phyloP scores from a whole-genome alignment of 2,888 invertebrate species.

The Amphipyra tragopoginis region DNA sequence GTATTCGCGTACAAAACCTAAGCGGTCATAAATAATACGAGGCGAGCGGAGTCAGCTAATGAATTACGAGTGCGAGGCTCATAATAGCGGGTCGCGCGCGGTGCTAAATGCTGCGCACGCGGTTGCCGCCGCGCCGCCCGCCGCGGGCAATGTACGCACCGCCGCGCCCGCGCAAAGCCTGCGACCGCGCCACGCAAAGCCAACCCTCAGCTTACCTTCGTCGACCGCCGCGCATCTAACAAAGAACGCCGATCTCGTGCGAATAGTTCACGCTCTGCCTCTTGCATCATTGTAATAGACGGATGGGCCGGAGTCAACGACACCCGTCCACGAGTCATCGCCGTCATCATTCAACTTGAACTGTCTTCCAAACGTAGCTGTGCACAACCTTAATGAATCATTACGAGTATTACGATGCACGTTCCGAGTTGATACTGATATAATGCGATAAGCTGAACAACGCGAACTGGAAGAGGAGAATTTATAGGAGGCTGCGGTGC shows the following conservation, averaged over 20 bases:
- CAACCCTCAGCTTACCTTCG: slow-evolving; percentile 46
- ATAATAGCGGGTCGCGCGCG: slow-evolving; percentile 75
- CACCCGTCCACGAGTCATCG: slow-evolving; percentile 76
- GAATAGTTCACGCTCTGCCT: slow-evolving; percentile 80
- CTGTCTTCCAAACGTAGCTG: slow-evolving; percentile 56
- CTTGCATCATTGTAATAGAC: slow-evolving; percentile 79
- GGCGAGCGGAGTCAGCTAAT: slow-evolving; percentile 82
- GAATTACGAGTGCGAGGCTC: slow-evolving; percentile 81
- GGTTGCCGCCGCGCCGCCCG: slow-evolving; percentile 55
- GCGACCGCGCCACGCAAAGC: slow-evolving; percentile 36
- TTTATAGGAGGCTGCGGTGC: slow-evolving; percentile 65
- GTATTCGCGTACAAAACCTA: slow-evolving; percentile 80
- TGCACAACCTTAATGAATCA: slow-evolving; percentile 61
- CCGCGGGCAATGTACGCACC: slow-evolving; percentile 63
- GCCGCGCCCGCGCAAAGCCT: slow-evolving; percentile 49
- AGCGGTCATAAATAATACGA: slow-evolving; percentile 84
- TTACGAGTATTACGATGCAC: slow-evolving; percentile 58
- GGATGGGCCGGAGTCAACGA: slow-evolving; percentile 79
- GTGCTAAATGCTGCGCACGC: slow-evolving; percentile 65
- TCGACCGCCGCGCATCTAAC: slow-evolving; percentile 51
- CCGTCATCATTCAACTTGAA: slow-evolving; percentile 74
- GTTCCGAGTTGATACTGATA: slow-evolving; percentile 57
- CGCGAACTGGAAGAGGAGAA: slow-evolving; percentile 61
- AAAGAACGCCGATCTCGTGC: slow-evolving; percentile 72
- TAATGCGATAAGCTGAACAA: slow-evolving; percentile 61